These are phyloP conservation scores for Dromas ardeola DNA, from an alignment of 2,113 vertebrate genomes.

Conservation along the genomic window DNA sequence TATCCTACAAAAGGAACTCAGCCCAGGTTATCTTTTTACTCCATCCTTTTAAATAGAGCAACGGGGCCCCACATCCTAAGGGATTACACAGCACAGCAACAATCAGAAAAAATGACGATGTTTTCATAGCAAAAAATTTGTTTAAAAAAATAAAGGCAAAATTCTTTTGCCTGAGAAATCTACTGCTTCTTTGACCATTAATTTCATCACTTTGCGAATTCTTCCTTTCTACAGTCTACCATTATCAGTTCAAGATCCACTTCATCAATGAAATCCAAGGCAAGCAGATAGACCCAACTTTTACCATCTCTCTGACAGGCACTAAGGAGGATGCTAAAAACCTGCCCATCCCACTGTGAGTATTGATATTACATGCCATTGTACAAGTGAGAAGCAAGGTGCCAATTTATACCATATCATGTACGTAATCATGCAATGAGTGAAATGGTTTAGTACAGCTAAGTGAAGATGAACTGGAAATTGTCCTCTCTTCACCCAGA, in stretches of 20 bases:
- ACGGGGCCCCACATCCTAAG: background rate
- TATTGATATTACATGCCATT: background rate
- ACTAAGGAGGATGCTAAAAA: conserved; percentile 82
- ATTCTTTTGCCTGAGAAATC: background rate
- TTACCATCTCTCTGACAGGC: conserved; percentile 84
- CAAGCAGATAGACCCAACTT: conserved; percentile 72
- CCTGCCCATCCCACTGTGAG: conserved; percentile 85
- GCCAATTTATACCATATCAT: background rate
- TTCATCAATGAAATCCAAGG: conserved; percentile 81
- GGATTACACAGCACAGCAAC: background rate
- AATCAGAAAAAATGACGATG: background rate
- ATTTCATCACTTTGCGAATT: background rate
- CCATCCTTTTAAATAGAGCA: background rate
- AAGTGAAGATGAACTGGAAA: background rate
- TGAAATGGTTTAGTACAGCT: background rate
- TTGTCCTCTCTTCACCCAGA: background rate
- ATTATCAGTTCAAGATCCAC: conserved; percentile 93
- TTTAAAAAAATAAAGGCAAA: background rate
- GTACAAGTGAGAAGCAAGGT: background rate
- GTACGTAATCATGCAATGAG: background rate
- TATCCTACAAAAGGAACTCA: background rate
- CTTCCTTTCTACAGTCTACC: conserved; percentile 79
- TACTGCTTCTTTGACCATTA: background rate
- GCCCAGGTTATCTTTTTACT: background rate
- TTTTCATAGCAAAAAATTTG: background rate